A percentile compares a stretch with the other conserved stretches of the same genome.
Evolutionary conservation across 2,797 vertebrate genomes (phyloP).

Genomic region (Babyrousa celebensis): DNA sequence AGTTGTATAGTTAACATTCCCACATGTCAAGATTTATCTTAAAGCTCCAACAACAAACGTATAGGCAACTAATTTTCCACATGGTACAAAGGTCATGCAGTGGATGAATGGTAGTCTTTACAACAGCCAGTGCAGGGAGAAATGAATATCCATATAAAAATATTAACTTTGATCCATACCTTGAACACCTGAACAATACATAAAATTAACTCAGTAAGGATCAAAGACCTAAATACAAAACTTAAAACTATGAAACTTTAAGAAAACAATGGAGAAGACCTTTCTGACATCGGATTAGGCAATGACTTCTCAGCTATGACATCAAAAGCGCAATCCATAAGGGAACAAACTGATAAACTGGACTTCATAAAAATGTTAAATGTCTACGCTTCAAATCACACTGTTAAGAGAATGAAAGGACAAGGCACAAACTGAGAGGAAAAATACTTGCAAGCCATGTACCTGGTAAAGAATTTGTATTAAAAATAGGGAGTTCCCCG

Average conservation of each 20-base stretch:
- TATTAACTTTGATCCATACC: neutral
- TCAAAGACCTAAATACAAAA: conserved; percentile 32
- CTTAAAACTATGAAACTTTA: neutral
- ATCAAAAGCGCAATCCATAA: neutral
- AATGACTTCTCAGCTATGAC: neutral
- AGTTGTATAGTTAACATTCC: neutral
- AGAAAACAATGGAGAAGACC: neutral
- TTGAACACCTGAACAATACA: conserved; percentile 6
- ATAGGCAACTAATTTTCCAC: neutral
- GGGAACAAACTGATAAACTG: neutral
- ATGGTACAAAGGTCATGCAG: neutral
- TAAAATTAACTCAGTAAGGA: conserved; percentile 48
- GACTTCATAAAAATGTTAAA: conserved; percentile 29
- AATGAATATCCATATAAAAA: neutral
- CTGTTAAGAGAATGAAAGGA: conserved; percentile 1
- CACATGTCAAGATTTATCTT: neutral
- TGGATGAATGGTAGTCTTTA: neutral
- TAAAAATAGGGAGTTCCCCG: neutral
- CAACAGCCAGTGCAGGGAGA: neutral
- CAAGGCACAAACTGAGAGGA: conserved; percentile 7
- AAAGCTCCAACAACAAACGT: neutral
- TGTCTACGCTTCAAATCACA: conserved; percentile 22
- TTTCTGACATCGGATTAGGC: neutral
- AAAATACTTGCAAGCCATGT: neutral
- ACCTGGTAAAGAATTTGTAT: neutral